Base-by-base conservation (phyloP, 2,888 invertebrate species). In the Synanthedon tipuliformis region DNA sequence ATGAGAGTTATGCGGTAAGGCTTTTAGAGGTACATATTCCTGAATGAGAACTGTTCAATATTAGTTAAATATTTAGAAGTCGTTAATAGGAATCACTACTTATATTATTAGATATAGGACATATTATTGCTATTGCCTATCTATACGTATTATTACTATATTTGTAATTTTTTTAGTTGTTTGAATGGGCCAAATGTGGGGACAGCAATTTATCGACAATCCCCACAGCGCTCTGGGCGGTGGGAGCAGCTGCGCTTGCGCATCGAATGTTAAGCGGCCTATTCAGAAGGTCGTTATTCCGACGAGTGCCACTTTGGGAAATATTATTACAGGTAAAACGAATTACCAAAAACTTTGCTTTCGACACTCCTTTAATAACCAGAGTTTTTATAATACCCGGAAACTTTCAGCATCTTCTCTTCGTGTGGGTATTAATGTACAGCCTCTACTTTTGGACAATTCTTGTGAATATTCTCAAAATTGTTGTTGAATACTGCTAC, bases 371-470 rank as follows among this genome's bases (percentile, higher is more conserved):
- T 34, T 7, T 34, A 10, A 34, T 10, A 8, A 5, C 34, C 34
- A 34, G 34, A 34, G 34, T 10, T 34, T 34, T 34, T 34, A 34
- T 34, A 34, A 27, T 34, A 34, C 34, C 27, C 34, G 5, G 34
- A 34, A 34, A 34, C 8, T 34, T 68, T 0, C 74, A 87, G 87
- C 73, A 84, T 56, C 67, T 86, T 12, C 65, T 87, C 13, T 86
- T 83, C 63, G 56, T 81, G 40, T 87, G 87, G 87, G 75, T 86
- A 77, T 70, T 87, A 55, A 76, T 86, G 57, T 86, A 86, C 74
- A 82, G 85, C 60, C 66, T 86, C 1, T 78, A 84, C 59, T 84
- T 85, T 62, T 87, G 87, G 87, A 59, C 64, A 27, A 59, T 80
- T 50, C 59, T 83, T 8, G 81, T 85, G 52, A 71, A 61, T 52